Conservation (phyloP, 2,888 invertebrate genomes). For the Podotricha telesiphe region DNA sequence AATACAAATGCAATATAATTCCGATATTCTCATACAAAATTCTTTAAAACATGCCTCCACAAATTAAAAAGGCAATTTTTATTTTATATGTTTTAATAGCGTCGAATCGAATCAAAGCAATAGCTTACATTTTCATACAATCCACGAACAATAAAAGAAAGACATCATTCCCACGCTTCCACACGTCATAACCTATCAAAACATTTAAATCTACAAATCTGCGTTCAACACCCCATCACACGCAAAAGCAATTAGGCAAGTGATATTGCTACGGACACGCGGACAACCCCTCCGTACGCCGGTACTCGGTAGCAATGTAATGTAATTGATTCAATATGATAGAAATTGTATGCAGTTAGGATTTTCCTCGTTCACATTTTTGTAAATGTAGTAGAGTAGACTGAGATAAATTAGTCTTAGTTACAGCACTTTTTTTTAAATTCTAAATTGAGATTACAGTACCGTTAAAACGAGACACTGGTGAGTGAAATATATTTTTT, state of each 20-base stretch:
- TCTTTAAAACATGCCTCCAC: too few species aligned
- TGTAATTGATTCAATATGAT: constrained; percentile 21
- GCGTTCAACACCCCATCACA: constrained; percentile 57
- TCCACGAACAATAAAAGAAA: constrained; percentile 19
- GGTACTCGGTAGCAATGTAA: too few species aligned
- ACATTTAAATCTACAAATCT: constrained; percentile 65
- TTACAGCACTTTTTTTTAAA: too few species aligned
- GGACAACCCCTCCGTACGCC: constrained; percentile 9
- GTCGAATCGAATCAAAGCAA: not conserved
- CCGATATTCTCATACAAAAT: too few species aligned
- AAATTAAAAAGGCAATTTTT: too few species aligned
- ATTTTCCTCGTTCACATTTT: too few species aligned
- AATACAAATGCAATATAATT: too few species aligned
- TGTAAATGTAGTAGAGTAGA: not conserved
- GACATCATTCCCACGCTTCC: constrained; percentile 59
- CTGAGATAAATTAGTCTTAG: not conserved
- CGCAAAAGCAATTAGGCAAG: constrained; percentile 66
- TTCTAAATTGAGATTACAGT: too few species aligned
- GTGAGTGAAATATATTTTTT: too few species aligned
- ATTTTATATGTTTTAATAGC: too few species aligned
- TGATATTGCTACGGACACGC: constrained; percentile 58
- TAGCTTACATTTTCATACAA: not conserved
- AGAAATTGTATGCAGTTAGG: not conserved
- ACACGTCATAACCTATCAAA: constrained; percentile 63
- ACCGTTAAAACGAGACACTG: too few species aligned